phyloP scores from a whole-genome alignment of 1,140 invertebrate species.

The Sweltsa coloradensis region DNA sequence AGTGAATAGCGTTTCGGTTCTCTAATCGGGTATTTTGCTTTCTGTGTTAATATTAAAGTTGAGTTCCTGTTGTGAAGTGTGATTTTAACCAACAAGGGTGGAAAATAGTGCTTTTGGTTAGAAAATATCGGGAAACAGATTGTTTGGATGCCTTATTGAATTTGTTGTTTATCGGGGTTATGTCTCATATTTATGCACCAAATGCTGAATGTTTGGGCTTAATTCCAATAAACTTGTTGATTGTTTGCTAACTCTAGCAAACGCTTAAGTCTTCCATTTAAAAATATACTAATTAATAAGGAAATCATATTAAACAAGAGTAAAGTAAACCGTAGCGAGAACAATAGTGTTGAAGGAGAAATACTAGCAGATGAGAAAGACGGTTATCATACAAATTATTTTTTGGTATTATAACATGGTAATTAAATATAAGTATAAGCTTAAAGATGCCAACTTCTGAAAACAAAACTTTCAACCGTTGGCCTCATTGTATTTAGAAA shows the following conservation, averaged over 20 bases:
- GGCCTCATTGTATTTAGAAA: constrained; percentile 3
- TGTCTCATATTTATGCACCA: no score
- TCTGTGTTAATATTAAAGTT: no score
- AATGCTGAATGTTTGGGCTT: constrained; percentile 13
- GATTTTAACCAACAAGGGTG: no score
- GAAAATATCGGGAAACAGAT: no score
- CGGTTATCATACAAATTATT: constrained; percentile 12
- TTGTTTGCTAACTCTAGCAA: constrained; percentile 9
- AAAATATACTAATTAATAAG: constrained; percentile 8
- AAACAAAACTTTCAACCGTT: constrained; percentile 8
- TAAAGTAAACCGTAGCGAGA: constrained; percentile 9
- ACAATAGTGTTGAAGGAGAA: constrained; percentile 8
- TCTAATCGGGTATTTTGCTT: no score
- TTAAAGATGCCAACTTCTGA: constrained; percentile 12
- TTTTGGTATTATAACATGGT: constrained; percentile 10
- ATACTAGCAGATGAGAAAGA: no score
- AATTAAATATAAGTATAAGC: constrained; percentile 8
- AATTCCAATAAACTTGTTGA: constrained; percentile 3
- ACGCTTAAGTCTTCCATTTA: constrained; percentile 14
- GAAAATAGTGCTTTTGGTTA: no score
- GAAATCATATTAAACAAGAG: constrained; percentile 5
- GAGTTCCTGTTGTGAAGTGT: constrained; percentile 6
- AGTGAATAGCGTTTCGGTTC: no score
- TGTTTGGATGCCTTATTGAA: no score
- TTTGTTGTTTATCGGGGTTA: no score